Evolutionary conservation across 1,140 invertebrate species (phyloP).

Genomic region (Zeugodacus cucurbitae): DNA sequence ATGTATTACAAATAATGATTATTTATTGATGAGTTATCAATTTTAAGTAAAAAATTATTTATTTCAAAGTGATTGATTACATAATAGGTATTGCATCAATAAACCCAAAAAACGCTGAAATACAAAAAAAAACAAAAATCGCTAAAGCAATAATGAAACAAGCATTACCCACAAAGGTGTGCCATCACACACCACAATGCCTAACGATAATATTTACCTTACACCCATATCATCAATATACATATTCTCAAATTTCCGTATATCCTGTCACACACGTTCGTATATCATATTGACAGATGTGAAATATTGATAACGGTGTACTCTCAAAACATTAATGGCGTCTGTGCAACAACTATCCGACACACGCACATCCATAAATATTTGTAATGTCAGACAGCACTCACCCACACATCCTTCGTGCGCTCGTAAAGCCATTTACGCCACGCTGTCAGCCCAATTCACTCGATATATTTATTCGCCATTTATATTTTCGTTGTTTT

Average conservation of each 20-base stretch:
- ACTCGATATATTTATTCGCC: background rate
- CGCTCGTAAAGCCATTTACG: background rate
- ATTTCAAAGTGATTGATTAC: too few species aligned
- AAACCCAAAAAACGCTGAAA: too few species aligned
- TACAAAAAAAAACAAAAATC: too few species aligned
- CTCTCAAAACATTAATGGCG: background rate
- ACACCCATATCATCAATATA: background rate
- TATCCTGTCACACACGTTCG: background rate
- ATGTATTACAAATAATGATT: too few species aligned
- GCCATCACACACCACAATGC: too few species aligned
- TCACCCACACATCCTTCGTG: background rate
- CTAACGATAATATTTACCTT: background rate
- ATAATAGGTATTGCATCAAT: too few species aligned
- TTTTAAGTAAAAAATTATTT: too few species aligned
- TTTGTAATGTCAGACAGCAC: background rate
- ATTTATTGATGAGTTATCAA: too few species aligned
- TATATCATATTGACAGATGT: background rate
- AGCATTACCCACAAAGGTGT: too few species aligned
- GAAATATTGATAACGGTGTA: background rate
- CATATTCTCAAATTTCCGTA: background rate
- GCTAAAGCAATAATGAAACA: too few species aligned
- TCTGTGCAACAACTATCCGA: background rate
- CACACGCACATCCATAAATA: background rate
- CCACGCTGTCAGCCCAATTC: background rate
- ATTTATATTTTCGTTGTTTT: background rate